Conservation (phyloP, 2,888 invertebrate species). For the Stenolophus ochropezus region DNA sequence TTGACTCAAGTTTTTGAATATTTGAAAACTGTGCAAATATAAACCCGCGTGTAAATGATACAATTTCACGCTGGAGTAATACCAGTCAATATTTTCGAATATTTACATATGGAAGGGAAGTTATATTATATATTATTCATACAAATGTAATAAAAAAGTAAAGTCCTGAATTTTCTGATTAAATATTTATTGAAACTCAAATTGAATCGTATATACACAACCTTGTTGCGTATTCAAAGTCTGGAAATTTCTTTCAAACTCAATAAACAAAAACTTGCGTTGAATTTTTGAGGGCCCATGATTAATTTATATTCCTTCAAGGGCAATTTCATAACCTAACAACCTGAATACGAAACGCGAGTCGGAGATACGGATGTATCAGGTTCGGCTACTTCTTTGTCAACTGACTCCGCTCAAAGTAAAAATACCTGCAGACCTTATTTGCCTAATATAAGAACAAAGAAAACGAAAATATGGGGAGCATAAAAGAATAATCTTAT, state of each 20-base stretch:
- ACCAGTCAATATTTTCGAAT: too few relatives aligned
- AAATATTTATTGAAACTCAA: background rate
- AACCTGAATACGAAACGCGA: background rate
- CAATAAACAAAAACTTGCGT: slow-evolving; percentile 6
- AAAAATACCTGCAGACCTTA: background rate
- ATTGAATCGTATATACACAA: background rate
- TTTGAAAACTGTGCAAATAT: too few relatives aligned
- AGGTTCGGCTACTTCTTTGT: background rate
- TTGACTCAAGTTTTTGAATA: too few relatives aligned
- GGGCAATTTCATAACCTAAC: background rate
- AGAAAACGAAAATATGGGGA: background rate
- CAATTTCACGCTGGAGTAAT: too few relatives aligned
- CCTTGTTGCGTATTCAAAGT: background rate
- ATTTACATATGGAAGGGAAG: too few relatives aligned
- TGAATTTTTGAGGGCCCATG: background rate
- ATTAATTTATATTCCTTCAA: slow-evolving; percentile 1
- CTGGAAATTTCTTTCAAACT: background rate
- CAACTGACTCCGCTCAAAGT: background rate
- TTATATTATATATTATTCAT: background rate
- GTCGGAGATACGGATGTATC: background rate
- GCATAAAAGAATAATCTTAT: background rate
- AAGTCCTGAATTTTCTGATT: background rate
- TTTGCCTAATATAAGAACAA: background rate
- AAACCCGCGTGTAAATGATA: too few relatives aligned
- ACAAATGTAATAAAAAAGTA: background rate